These are phyloP conservation scores for Lepus oiostolus DNA, from an alignment of 2,797 vertebrate genomes.

Conservation along the genomic window DNA sequence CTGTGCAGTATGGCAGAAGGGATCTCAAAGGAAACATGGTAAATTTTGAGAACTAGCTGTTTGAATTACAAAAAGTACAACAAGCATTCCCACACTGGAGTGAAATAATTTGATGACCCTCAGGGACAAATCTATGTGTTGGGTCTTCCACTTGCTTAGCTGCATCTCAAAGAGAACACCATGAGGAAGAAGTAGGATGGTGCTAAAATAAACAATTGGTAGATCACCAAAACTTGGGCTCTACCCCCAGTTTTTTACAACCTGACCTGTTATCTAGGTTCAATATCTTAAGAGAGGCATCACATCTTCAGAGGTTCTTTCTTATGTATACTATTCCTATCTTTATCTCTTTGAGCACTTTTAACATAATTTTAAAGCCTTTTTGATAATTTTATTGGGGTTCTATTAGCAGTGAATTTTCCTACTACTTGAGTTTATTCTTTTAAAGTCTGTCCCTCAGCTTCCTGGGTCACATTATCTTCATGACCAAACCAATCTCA, in stretches of 20 bases:
- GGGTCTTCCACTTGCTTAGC: background rate
- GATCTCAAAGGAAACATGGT: background rate
- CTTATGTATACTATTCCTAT: background rate
- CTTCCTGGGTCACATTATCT: background rate
- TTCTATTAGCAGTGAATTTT: background rate
- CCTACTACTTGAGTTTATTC: background rate
- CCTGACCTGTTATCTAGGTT: background rate
- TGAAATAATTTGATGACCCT: background rate
- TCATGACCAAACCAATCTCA: background rate
- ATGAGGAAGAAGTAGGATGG: background rate
- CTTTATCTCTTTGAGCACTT: background rate
- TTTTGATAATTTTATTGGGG: background rate
- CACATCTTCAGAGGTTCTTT: background rate
- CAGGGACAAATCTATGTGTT: background rate
- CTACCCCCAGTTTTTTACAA: background rate
- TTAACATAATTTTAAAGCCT: background rate
- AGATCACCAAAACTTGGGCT: background rate
- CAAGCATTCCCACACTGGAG: background rate
- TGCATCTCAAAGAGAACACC: background rate
- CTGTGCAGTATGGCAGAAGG: accelerated
- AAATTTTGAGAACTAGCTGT: background rate
- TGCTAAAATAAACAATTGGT: background rate
- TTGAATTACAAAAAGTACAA: background rate
- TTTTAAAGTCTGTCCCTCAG: background rate
- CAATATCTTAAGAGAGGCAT: background rate